Evolutionary conservation across 2,888 invertebrate genomes (phyloP), one percentile per base, ranked within the genome.

Genomic region (Oscheius sp.): DNA sequence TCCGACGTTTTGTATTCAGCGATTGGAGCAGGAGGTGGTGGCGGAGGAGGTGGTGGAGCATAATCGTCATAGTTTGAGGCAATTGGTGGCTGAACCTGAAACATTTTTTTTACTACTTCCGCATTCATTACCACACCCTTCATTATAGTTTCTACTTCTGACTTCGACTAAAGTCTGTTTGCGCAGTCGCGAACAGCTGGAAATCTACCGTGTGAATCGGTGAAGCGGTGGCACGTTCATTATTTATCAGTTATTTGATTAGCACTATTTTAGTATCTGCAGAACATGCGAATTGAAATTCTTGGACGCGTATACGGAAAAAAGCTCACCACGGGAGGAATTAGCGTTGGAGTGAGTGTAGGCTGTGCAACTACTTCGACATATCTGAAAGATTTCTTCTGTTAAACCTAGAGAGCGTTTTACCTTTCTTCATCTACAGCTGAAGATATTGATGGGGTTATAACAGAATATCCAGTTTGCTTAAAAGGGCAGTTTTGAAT

Each of bases 1-100:
- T 79, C 74, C 2, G 76, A 75, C 1, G 79, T 79, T 29, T 73
- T 73, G 57, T 79, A 79, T 21, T 76, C 79, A 33, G 72, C 71
- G 10, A 42, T 58, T 10, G 70, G 59, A 48, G 68, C 73, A 62
- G 79, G 74, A 35, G 71, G 70, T 9, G 74, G 71, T 2, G 76
- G 79, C 13, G 76, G 76, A 3, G 75, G 75, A 1, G 62, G 72
- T 9, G 79, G 73, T 5, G 75, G 72, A 55, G 62, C 71, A 29
- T 42, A 48, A 13, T 72, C 71, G 42, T 72, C 48, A 48, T 66
- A 66, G 21, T 29, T 53, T 13, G 53, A 13, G 29, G 3, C 29
- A 53, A 10, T 63, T 21, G 63, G 32, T 29, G 63, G 48, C 32
- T 58, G 58, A 29, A 32, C 58, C 58, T 58, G 58, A 58, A 58